These are phyloP conservation scores for Caenorhabditis sulstoni DNA, from an alignment of 2,888 invertebrate genomes.

Conservation along the genomic window DNA sequence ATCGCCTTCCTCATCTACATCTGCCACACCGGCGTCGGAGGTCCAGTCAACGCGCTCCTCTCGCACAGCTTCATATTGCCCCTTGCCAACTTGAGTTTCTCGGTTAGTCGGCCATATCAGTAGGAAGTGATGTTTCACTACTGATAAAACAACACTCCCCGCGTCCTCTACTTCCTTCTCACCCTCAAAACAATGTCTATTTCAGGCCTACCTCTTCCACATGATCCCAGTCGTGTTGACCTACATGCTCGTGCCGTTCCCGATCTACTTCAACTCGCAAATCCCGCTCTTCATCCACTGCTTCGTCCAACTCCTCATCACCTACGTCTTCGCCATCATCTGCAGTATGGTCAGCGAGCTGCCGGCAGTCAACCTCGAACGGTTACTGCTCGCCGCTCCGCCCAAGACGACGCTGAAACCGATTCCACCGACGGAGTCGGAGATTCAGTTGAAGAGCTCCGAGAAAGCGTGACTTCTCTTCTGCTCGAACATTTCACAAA, in stretches of 20 bases:
- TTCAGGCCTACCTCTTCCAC: slow-evolving; percentile 79
- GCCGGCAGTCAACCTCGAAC: slow-evolving; percentile 79
- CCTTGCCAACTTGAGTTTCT: slow-evolving; percentile 79
- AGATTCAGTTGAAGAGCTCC: slow-evolving; percentile 73
- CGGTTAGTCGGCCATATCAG: slow-evolving; percentile 64
- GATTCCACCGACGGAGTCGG: slow-evolving; percentile 72
- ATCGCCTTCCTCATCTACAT: slow-evolving; percentile 80
- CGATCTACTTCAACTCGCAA: slow-evolving; percentile 74
- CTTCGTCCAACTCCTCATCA: slow-evolving; percentile 75
- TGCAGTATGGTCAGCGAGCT: slow-evolving; percentile 77
- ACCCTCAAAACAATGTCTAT: background rate
- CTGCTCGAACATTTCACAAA: slow-evolving; percentile 1
- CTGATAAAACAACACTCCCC: slow-evolving; percentile 21
- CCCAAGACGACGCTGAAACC: slow-evolving; percentile 73
- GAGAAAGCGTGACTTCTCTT: slow-evolving; percentile 35
- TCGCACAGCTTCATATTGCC: slow-evolving; percentile 77
- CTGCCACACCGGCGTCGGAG: slow-evolving; percentile 80
- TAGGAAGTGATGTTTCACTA: too few relatives aligned
- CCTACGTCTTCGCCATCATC: slow-evolving; percentile 73
- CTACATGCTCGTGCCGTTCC: slow-evolving; percentile 79
- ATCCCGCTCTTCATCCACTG: slow-evolving; percentile 76
- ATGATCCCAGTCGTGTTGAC: slow-evolving; percentile 81
- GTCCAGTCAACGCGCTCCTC: slow-evolving; percentile 76
- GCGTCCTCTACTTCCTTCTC: slow-evolving; percentile 3
- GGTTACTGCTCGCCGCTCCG: slow-evolving; percentile 69